Percentiles rank a stretch among this genome's conserved stretches.
Conservation (phyloP, 1,140 invertebrate species). For the Lamellibrachia luymesi region DNA sequence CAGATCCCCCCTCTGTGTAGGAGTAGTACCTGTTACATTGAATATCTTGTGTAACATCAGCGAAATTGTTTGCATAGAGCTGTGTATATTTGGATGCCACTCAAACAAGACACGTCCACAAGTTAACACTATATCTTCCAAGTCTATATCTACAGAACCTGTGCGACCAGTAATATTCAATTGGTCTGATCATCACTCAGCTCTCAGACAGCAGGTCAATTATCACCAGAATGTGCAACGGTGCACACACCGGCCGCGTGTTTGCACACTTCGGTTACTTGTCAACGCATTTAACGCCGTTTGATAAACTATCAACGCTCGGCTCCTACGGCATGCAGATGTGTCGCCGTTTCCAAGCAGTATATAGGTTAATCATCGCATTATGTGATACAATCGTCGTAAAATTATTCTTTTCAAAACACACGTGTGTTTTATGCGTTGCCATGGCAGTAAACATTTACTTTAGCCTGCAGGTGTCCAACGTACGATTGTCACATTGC, state of each 20-base stretch:
- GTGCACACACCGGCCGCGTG: not conserved
- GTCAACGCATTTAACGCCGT: not conserved
- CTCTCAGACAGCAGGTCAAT: not conserved
- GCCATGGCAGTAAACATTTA: not conserved
- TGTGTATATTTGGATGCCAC: not conserved
- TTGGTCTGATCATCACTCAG: not conserved
- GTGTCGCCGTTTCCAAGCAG: not conserved
- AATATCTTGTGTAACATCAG: not conserved
- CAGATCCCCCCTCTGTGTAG: not conserved
- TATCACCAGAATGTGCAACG: not conserved
- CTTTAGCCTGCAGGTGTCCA: not conserved
- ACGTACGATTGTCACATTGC: not conserved
- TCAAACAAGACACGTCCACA: not conserved
- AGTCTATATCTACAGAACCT: not conserved
- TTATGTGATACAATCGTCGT: not conserved
- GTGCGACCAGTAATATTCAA: not conserved
- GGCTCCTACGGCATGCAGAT: not conserved
- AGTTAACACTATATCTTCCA: not conserved
- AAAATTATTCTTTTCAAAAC: constrained; percentile 2
- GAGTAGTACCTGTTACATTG: not conserved
- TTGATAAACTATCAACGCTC: not conserved
- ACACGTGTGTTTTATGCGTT: constrained; percentile 1
- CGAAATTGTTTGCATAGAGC: not conserved
- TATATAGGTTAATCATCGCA: not conserved
- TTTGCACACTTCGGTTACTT: not conserved